Evolutionary conservation across 2,113 vertebrate genomes (phyloP), one percentile per base, ranked within the genome.

Genomic region (Alexandromys fortis): DNA sequence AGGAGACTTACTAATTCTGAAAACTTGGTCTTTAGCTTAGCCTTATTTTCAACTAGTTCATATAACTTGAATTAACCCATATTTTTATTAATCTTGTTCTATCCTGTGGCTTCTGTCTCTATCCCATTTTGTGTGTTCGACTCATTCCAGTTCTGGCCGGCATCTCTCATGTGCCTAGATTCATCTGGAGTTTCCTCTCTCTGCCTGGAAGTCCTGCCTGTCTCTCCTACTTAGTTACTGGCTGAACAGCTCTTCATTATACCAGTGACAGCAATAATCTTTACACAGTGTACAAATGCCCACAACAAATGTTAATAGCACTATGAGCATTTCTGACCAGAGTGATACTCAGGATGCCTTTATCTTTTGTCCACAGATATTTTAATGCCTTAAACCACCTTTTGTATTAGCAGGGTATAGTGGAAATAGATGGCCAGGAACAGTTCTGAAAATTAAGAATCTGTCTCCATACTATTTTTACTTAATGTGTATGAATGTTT

Each of bases 261-360:
- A 72, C 68, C 17, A n/a, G 19, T 21, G 17, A 72, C 35, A n/a
- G 68, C 35, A 72, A 21, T n/a, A 19, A 72, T n/a, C 68, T 72
- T 72, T 8, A 72, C 35, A n/a, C 7, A 21, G 68, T 72, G 35
- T 72, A 72, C 68, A 72, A n/a, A n/a, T 72, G 19, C 35, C 68
- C 68, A 72, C 68, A 72, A n/a, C 35, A 76, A 45, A 28, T 65
- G 38, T 65, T 65, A 85, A 45, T 45, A 65, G 7, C 65, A 11
- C 26, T 35, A 10, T 68, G 28, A 83, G 11, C 70, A n/a, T 86
- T 97, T 94, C 33, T 81, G 61, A 86, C 52, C 19, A 49, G 26
- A 93, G 33, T 70, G 16, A 55, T 47, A 67, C 68, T 91, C 77
- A 96, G 42, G 45, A 42, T 96, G 42, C 86, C 49, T 90, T 96